Conservation (phyloP, 2,888 invertebrate species). For the Zonitis immaculata region DNA sequence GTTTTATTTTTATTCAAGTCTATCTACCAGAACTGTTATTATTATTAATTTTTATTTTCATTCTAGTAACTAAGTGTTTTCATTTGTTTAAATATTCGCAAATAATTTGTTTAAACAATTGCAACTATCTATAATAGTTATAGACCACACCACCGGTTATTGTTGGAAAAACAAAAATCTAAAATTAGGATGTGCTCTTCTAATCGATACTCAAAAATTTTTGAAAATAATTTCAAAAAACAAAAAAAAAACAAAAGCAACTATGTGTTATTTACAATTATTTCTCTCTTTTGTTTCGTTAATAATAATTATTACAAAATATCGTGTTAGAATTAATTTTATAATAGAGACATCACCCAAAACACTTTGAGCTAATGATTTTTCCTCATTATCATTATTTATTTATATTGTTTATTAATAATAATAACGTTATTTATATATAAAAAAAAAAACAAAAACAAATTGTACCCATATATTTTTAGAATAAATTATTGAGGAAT, state of each 20-base stretch:
- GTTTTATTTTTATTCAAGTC: slow-evolving; percentile 20
- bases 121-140: background rate
- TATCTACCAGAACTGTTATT: slow-evolving; percentile 42
- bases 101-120: slow-evolving; percentile 6
- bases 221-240: slow-evolving; percentile 15
- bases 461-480: slow-evolving; percentile 39
- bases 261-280: slow-evolving; percentile 36
- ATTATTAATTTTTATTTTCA: slow-evolving; percentile 30
- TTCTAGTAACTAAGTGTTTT: slow-evolving; percentile 38
- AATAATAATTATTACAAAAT: slow-evolving; percentile 34
- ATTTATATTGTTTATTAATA: background rate
- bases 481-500: slow-evolving; percentile 35
- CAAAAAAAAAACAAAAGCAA: slow-evolving; percentile 31
- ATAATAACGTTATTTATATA: slow-evolving; percentile 14
- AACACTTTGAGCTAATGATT: slow-evolving; percentile 34
- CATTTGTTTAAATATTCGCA: slow-evolving; percentile 25
- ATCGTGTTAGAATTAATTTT: slow-evolving; percentile 34
- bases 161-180: background rate
- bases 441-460: slow-evolving; percentile 32
- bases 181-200: background rate
- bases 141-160: slow-evolving; percentile 8
- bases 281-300: background rate
- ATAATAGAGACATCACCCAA: slow-evolving; percentile 36
- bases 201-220: background rate
- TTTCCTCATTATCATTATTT: slow-evolving; percentile 19